Percentiles rank a stretch among this genome's conserved stretches.
phyloP scores from a whole-genome alignment of 2,113 vertebrate species.

The Telmatochromis sp. region DNA sequence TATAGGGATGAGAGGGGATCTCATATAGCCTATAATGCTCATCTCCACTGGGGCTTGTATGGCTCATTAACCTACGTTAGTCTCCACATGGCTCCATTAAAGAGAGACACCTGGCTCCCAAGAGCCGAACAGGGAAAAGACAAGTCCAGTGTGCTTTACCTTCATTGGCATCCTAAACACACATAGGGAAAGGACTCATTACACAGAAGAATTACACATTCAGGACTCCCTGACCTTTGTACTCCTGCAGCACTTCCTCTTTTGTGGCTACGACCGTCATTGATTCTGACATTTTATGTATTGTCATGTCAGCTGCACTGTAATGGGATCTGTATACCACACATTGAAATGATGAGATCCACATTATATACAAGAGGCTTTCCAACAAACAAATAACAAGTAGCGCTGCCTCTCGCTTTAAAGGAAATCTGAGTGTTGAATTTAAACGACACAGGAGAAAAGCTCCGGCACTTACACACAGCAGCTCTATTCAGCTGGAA shows the following conservation, averaged over 20 bases:
- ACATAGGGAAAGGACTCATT: background rate
- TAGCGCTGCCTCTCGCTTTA: background rate
- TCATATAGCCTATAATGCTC: constrained; percentile 52
- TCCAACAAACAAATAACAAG: constrained; percentile 21
- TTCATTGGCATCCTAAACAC: constrained; percentile 25
- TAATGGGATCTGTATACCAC: background rate
- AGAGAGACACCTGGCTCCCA: constrained; percentile 61
- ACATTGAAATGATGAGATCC: constrained; percentile 19
- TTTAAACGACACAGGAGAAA: background rate
- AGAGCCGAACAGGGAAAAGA: constrained; percentile 31
- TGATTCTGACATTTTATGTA: constrained; percentile 2
- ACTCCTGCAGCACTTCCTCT: background rate
- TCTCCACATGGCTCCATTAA: constrained; percentile 48
- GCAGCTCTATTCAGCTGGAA: constrained; percentile 9
- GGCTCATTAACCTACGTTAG: constrained; percentile 67
- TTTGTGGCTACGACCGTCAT: background rate
- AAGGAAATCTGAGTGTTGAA: constrained; percentile 4
- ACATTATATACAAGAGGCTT: background rate
- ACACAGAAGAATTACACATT: background rate
- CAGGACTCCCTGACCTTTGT: background rate
- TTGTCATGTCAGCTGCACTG: background rate
- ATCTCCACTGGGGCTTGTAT: constrained; percentile 33
- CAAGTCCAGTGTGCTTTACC: constrained; percentile 41
- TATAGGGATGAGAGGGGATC: constrained; percentile 58
- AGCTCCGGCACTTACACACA: background rate